Conservation (phyloP, 2,113 vertebrate genomes). For the Actinemys pallida region DNA sequence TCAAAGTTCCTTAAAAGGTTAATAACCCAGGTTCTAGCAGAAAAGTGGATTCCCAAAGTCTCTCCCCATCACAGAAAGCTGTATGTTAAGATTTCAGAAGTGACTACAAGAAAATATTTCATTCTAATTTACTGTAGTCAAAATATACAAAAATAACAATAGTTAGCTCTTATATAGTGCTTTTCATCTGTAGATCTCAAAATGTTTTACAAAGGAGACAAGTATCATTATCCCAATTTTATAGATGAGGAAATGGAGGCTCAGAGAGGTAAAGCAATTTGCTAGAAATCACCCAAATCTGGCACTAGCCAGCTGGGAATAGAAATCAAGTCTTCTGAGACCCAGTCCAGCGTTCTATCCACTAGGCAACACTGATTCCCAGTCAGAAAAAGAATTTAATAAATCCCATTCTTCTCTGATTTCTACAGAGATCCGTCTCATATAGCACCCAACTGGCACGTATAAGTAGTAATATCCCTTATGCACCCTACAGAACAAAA, state of each 20-base stretch:
- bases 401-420: neutral
- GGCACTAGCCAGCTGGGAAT: neutral
- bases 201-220: neutral
- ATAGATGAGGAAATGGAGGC: neutral
- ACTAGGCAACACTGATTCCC: neutral
- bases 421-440: neutral
- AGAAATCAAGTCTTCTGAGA: neutral
- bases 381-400: neutral
- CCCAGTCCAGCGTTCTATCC: neutral
- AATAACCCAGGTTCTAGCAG: neutral
- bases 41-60: neutral
- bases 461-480: neutral
- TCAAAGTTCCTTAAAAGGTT: neutral
- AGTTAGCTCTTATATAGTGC: neutral
- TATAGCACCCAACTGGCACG: neutral
- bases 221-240: neutral
- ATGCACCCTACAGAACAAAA: neutral
- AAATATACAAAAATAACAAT: neutral
- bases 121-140: neutral
- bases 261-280: neutral
- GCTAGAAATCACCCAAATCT: neutral
- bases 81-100: neutral
- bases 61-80: neutral
- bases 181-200: neutral
- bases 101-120: neutral